phyloP scores from a whole-genome alignment of 2,797 vertebrate species.

The Percopsis omiscomaycus region DNA sequence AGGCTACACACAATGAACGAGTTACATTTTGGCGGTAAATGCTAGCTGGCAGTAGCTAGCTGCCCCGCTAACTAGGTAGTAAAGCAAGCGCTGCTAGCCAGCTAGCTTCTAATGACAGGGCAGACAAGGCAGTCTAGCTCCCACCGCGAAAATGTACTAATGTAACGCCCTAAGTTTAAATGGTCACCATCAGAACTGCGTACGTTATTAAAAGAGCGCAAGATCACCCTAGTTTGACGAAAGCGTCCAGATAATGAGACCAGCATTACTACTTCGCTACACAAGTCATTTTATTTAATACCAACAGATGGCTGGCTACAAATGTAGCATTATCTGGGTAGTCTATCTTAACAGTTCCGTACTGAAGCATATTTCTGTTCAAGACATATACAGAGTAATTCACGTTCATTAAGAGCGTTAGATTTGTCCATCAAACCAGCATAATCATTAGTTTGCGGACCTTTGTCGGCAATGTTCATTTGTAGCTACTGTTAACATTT shows the following conservation, averaged over 20 bases:
- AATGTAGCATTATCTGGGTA: background rate
- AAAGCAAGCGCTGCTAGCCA: conserved; percentile 24
- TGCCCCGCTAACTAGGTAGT: background rate
- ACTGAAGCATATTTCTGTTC: no score
- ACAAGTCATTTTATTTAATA: background rate
- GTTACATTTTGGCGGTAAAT: conserved; percentile 63
- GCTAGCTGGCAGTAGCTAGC: conserved; percentile 32
- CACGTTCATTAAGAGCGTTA: background rate
- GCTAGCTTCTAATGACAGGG: background rate
- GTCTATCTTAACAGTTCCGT: background rate
- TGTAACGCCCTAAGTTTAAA: no score
- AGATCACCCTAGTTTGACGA: no score
- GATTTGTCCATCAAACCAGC: background rate
- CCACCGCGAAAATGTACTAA: background rate
- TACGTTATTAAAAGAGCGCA: no score
- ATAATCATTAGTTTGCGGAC: conserved; percentile 1
- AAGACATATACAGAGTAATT: background rate
- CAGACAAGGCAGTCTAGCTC: background rate
- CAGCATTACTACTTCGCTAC: background rate
- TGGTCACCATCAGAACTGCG: no score
- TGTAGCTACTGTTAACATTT: background rate
- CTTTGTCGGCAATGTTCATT: background rate
- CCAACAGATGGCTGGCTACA: background rate
- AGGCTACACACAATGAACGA: conserved; percentile 25
- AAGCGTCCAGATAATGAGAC: no score